phyloP scores from a whole-genome alignment of 2,797 vertebrate genomes.

The Ficedula albicollis region DNA sequence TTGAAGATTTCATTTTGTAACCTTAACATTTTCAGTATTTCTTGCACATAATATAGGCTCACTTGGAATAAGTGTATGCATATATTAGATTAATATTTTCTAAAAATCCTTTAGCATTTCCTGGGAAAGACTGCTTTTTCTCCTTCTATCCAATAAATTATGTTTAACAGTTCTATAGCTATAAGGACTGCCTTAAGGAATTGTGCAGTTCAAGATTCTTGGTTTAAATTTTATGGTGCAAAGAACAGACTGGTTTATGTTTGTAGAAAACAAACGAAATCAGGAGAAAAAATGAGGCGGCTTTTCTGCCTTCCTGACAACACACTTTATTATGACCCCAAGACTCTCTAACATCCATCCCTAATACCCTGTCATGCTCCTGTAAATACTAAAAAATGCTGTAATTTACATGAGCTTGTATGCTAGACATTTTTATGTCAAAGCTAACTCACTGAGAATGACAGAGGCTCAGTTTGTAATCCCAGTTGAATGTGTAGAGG shows the following conservation, averaged over 20 bases:
- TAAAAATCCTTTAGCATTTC: background rate
- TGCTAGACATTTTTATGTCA: background rate
- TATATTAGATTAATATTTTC: background rate
- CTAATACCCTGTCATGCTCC: background rate
- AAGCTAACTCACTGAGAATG: background rate
- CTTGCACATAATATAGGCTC: background rate
- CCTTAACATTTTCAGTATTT: background rate
- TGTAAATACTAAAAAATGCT: slow-evolving; percentile 1
- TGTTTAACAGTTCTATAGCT: background rate
- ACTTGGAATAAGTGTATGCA: background rate
- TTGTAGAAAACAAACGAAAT: slow-evolving; percentile 8
- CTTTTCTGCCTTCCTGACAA: background rate
- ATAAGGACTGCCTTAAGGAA: background rate
- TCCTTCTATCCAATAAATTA: background rate
- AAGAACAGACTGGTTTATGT: background rate
- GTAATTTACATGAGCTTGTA: slow-evolving; percentile 17
- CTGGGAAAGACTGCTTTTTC: background rate
- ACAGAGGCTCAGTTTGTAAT: background rate
- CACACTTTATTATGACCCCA: background rate
- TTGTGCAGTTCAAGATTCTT: background rate
- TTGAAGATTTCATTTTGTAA: background rate
- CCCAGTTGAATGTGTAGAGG: background rate
- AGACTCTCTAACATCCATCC: background rate
- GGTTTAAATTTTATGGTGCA: background rate
- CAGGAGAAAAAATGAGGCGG: background rate